Percentiles rank a stretch among this genome's conserved stretches.
Evolutionary conservation across 2,113 vertebrate genomes (phyloP).

Genomic region (Cinclus mexicanus): DNA sequence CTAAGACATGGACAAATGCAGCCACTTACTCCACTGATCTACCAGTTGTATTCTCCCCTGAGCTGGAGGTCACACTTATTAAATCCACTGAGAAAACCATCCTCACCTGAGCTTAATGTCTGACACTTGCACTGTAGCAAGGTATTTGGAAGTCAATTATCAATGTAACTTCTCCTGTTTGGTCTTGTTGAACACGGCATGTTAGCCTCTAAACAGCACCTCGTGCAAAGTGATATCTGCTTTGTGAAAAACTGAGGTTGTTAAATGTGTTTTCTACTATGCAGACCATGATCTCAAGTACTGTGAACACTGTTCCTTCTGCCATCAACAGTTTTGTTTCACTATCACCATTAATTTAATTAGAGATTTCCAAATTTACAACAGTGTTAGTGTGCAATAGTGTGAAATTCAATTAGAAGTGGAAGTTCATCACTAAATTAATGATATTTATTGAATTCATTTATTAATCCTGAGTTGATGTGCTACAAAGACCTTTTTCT

Average conservation of each 20-base stretch:
- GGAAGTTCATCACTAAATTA: background rate
- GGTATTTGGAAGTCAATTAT: background rate
- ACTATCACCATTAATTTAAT: background rate
- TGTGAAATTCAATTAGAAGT: background rate
- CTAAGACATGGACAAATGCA: background rate
- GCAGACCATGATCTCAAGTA: background rate
- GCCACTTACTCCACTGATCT: background rate
- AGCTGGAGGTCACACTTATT: background rate
- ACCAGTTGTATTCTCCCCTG: background rate
- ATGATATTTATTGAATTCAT: background rate
- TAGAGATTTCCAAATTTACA: background rate
- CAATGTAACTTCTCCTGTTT: background rate
- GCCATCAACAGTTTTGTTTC: background rate
- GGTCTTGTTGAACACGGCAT: background rate
- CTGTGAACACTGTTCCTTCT: rapidly evolving
- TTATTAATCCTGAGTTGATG: background rate
- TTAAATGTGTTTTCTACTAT: background rate
- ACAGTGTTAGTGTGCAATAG: background rate
- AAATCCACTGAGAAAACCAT: background rate
- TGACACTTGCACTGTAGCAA: background rate
- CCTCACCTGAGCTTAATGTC: background rate
- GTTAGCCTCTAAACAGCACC: background rate
- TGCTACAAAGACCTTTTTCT: background rate
- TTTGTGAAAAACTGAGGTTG: background rate
- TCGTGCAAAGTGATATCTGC: rapidly evolving